These are phyloP conservation scores for Girardinichthys multiradiatus DNA, from an alignment of 2,113 vertebrate genomes.

Conservation along the genomic window DNA sequence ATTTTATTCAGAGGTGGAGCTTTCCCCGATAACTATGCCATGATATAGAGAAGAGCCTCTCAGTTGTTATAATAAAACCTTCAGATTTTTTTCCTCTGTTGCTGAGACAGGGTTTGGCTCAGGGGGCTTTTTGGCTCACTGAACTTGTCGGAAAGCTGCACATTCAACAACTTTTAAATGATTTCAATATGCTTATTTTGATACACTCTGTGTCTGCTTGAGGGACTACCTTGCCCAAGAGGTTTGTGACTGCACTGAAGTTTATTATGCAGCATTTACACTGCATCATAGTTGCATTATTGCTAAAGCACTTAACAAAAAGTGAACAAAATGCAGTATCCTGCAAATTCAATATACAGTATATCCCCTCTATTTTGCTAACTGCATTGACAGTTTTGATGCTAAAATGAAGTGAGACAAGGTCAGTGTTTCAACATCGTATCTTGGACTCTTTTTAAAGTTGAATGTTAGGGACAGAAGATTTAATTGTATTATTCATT, in stretches of 20 bases:
- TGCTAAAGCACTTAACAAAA: conserved; percentile 45
- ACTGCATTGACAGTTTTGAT: not conserved
- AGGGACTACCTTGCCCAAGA: conserved; percentile 47
- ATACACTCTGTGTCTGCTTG: conserved; percentile 46
- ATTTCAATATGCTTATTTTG: conserved; percentile 67
- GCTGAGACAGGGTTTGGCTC: conserved; percentile 40
- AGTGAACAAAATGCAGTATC: conserved; percentile 32
- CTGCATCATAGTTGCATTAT: conserved; percentile 54
- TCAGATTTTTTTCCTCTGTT: conserved; percentile 13
- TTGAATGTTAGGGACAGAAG: not conserved
- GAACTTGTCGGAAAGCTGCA: conserved; percentile 59
- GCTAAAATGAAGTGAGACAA: too few species aligned
- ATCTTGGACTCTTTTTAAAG: not conserved
- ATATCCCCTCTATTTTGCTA: not conserved
- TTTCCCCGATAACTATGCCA: conserved; percentile 17
- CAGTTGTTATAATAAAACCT: conserved; percentile 19
- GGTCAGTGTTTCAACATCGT: not conserved
- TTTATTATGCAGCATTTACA: conserved; percentile 59
- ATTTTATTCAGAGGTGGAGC: conserved; percentile 58
- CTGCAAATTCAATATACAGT: conserved; percentile 15
- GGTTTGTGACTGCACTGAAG: conserved; percentile 42
- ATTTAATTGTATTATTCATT: not conserved
- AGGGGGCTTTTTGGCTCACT: conserved; percentile 57
- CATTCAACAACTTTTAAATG: conserved; percentile 67
- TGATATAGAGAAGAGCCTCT: conserved; percentile 47